Evolutionary conservation across 2,113 vertebrate species (phyloP), one percentile per base, ranked within the genome.

Genomic region (Hippolais icterina): DNA sequence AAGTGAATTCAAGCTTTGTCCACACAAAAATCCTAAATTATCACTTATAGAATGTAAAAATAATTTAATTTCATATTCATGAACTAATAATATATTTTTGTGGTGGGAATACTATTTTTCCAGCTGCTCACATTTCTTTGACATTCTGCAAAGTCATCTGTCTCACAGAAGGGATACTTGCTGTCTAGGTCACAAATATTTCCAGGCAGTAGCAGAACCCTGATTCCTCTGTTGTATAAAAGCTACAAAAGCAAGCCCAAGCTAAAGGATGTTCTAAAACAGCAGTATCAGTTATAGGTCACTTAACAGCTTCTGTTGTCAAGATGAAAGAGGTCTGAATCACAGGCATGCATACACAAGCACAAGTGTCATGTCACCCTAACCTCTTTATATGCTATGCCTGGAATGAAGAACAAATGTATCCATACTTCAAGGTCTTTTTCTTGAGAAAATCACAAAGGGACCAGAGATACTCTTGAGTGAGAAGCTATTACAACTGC

Each of bases 261-360:
- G 39, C 59, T 87, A 85, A 76, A 87, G 46, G 87, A 57, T 90
- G 42, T 74, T 85, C 78, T 90, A 85, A 94, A 90, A 83, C 87
- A 96, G n/a, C 66, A 80, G n/a, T 74, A 94, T 83, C 75, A 63
- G 63, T 85, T 93, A 83, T 91, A 96, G 84, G 84, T 90, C 78
- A 91, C 63, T 91, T 91, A 90, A 88, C 89, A 91, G 92, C 68
- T 92, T 86, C 84, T 95, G 37, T 44, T 85, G 84, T 87, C 54
- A 59, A 70, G 84, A 90, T 85, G 68, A 91, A 80, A 90, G 82
- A 80, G 35, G 12, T 72, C 49, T 91, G 74, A 80, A 54, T 88
- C 93, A 94, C 23, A 87, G 57, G 54, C 74, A 65, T 69, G 83
- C 56, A 63, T 44, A 66, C 52, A 91, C 68, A 81, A 92, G 66